Conservation (phyloP, 1,140 invertebrate genomes). For the Zaprionus ornatus region DNA sequence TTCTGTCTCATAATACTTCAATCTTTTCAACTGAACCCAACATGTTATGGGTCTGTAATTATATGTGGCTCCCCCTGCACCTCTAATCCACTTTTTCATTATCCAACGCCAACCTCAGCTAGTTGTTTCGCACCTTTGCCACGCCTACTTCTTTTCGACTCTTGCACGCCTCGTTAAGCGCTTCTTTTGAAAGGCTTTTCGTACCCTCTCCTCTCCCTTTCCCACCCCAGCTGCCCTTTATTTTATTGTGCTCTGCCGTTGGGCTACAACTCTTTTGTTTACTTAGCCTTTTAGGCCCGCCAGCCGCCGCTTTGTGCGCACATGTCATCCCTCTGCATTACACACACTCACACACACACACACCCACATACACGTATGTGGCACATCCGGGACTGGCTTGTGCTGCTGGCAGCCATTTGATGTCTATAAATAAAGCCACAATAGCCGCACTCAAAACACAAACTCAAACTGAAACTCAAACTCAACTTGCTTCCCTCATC, state of each 20-base stretch:
- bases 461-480: slow-evolving; percentile 18
- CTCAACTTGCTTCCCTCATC: not conserved
- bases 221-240: not conserved
- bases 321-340: slow-evolving; percentile 57
- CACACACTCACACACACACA: slow-evolving; percentile 10
- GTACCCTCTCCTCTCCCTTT: slow-evolving; percentile 21
- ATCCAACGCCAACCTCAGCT: not conserved
- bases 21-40: not conserved
- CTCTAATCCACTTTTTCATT: not conserved
- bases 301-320: slow-evolving; percentile 18
- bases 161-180: slow-evolving; percentile 31
- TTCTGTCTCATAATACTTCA: not conserved
- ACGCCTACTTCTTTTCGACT: slow-evolving; percentile 19
- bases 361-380: not conserved
- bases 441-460: slow-evolving; percentile 43
- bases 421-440: slow-evolving; percentile 74
- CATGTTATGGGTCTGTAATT: not conserved
- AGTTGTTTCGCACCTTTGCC: slow-evolving; percentile 8
- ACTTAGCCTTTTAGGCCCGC: slow-evolving; percentile 51
- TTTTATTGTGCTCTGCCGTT: slow-evolving; percentile 30
- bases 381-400: slow-evolving; percentile 45
- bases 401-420: slow-evolving; percentile 64
- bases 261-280: slow-evolving; percentile 65
- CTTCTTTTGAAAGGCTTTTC: slow-evolving; percentile 51
- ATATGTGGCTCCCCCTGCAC: not conserved